Conservation (phyloP, 2,888 invertebrate species). For the Callimorpha dominula region DNA sequence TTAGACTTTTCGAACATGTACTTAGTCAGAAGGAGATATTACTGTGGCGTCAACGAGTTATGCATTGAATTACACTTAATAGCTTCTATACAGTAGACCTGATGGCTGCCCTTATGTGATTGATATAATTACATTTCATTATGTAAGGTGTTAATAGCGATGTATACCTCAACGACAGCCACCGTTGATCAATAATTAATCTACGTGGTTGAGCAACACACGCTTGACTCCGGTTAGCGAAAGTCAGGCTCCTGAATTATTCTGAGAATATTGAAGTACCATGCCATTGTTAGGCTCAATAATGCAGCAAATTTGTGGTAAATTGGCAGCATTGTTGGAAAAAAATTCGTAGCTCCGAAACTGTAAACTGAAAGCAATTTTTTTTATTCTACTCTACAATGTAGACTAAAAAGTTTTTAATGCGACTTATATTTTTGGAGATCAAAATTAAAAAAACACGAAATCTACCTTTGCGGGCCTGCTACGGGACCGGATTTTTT, state of each 20-base stretch:
- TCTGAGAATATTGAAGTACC: constrained; percentile 8
- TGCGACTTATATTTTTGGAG: no score
- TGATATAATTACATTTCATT: background rate
- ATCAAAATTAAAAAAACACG: no score
- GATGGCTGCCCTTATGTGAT: background rate
- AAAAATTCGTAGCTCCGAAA: no score
- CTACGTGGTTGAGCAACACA: constrained; percentile 5
- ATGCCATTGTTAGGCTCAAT: background rate
- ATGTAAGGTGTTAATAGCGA: background rate
- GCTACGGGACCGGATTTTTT: no score
- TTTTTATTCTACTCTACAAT: no score
- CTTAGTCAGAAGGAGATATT: background rate
- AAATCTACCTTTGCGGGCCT: no score
- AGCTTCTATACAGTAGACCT: background rate
- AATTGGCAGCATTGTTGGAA: no score
- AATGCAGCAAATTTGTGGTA: background rate
- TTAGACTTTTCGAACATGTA: background rate
- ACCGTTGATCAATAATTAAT: constrained; percentile 15
- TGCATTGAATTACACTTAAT: background rate
- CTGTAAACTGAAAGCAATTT: no score
- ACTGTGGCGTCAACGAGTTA: background rate
- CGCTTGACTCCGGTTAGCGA: background rate
- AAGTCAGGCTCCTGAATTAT: constrained; percentile 10
- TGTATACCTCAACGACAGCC: background rate
- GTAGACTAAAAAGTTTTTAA: no score